phyloP scores from a whole-genome alignment of 2,113 vertebrate genomes.

The Entosphenus tridentatus region DNA sequence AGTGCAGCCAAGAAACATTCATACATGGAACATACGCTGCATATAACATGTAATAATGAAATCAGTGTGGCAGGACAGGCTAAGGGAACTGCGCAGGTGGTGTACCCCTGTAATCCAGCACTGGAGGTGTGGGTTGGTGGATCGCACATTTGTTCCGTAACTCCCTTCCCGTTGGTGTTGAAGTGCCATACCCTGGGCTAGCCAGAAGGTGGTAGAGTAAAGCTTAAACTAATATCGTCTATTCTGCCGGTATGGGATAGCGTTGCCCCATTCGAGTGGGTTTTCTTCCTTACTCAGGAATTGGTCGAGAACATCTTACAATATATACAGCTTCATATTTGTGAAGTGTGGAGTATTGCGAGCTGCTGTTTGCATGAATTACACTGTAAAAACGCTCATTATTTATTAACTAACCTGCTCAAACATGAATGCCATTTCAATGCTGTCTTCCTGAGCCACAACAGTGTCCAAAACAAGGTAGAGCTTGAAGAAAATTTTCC shows the following conservation, averaged over 20 bases:
- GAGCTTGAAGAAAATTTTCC: conserved; percentile 61
- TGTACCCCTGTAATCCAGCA: too few species aligned
- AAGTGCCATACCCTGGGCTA: too few species aligned
- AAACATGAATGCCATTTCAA: conserved; percentile 64
- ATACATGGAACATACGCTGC: too few species aligned
- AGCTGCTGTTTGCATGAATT: neutral
- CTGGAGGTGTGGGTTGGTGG: too few species aligned
- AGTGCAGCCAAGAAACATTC: neutral
- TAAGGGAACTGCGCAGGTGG: too few species aligned
- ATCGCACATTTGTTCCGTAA: too few species aligned
- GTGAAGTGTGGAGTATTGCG: neutral
- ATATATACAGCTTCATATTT: neutral
- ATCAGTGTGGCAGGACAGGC: too few species aligned
- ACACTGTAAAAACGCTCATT: neutral
- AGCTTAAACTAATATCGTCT: too few species aligned
- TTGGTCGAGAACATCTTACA: neutral
- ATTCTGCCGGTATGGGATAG: too few species aligned
- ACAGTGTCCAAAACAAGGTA: conserved; percentile 60
- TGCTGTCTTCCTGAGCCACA: conserved; percentile 43
- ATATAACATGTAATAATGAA: too few species aligned
- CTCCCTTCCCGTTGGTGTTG: too few species aligned
- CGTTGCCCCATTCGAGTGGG: fast-evolving
- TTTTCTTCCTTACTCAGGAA: conserved; percentile 15
- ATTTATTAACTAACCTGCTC: conserved; percentile 37
- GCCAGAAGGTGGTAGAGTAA: too few species aligned